Percentiles rank a stretch among this genome's conserved stretches.
Conservation (phyloP, 2,888 invertebrate species). For the Andrena minutula region DNA sequence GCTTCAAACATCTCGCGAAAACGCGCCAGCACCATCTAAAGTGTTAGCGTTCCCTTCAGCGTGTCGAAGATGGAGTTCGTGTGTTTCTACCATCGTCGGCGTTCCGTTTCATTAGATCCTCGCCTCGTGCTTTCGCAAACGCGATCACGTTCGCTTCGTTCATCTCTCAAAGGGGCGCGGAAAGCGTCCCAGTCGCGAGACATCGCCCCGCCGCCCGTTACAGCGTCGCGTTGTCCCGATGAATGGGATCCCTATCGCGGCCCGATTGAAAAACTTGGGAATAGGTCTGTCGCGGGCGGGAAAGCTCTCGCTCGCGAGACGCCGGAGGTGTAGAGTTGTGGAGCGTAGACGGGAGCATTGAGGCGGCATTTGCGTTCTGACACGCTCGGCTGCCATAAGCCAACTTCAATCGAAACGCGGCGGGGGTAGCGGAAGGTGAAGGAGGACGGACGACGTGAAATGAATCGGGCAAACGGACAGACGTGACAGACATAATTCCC, state of each 20-base stretch:
- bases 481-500: constrained; percentile 83
- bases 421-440: constrained; percentile 55
- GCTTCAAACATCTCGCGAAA: not conserved
- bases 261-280: not conserved
- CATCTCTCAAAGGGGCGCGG: constrained; percentile 29
- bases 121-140: not conserved
- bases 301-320: constrained; percentile 23
- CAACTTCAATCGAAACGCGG: constrained; percentile 71
- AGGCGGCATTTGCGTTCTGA: constrained; percentile 73
- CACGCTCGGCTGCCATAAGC: constrained; percentile 74
- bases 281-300: constrained; percentile 16
- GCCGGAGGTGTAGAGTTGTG: constrained; percentile 42
- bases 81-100: not conserved
- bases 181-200: constrained; percentile 7
- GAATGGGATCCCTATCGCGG: constrained; percentile 31
- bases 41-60: no score
- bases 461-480: constrained; percentile 80
- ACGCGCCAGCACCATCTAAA: not conserved
- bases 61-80: no score
- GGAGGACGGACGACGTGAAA: constrained; percentile 76
- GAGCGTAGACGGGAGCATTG: constrained; percentile 55
- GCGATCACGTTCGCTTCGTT: constrained; percentile 29
- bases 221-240: constrained; percentile 11
- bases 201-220: not conserved
- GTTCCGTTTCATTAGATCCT: constrained; percentile 1